Evolutionary conservation across 2,113 vertebrate species (phyloP).

Genomic region (Engraulis encrasicolus): DNA sequence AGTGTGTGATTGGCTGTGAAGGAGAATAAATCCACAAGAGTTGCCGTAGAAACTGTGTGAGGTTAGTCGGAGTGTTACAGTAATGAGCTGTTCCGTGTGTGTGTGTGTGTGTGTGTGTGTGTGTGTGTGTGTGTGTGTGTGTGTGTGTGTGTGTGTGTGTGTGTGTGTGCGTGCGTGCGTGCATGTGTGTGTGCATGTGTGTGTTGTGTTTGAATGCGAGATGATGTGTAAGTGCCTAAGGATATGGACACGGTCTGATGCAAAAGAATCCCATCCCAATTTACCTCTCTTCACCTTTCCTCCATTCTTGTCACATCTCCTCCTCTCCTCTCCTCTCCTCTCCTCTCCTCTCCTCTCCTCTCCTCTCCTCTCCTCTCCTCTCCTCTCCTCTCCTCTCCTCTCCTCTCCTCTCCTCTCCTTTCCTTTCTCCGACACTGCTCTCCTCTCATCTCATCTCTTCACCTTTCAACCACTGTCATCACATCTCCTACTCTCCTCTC

Average conservation of each 20-base stretch:
- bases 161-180: not conserved
- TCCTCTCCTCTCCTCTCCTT: slow-evolving; percentile 44
- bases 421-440: not conserved
- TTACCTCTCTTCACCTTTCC: slow-evolving; percentile 19
- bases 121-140: not conserved
- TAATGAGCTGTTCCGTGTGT: not conserved
- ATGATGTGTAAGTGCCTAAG: not conserved
- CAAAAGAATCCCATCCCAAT: not conserved
- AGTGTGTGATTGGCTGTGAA: too few relatives aligned
- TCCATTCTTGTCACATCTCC: slow-evolving; percentile 28
- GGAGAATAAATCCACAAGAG: too few relatives aligned
- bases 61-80: too few relatives aligned
- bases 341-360: not conserved
- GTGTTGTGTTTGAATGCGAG: too few relatives aligned
- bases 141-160: too few relatives aligned
- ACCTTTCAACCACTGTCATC: not conserved
- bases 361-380: slow-evolving; percentile 18
- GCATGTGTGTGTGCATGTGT: not conserved
- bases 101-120: not conserved
- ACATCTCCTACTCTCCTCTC: too few relatives aligned
- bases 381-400: not conserved
- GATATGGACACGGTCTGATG: not conserved
- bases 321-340: too few relatives aligned
- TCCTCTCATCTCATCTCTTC: slow-evolving; percentile 14
- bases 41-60: too few relatives aligned